These are phyloP conservation scores for Peromyscus attwateri DNA, from an alignment of 2,797 vertebrate species.

Conservation along the genomic window DNA sequence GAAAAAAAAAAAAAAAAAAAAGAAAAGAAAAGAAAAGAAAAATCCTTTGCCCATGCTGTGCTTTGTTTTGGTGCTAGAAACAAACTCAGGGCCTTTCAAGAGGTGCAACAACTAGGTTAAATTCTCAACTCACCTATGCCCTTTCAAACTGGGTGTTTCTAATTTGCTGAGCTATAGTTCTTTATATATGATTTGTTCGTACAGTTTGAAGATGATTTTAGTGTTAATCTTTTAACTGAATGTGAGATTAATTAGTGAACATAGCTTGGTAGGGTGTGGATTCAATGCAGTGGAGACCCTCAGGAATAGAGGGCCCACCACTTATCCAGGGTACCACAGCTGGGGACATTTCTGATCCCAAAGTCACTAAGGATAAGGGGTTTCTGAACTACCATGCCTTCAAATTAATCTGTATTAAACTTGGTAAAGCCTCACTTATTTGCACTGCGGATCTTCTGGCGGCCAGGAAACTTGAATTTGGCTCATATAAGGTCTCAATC, in stretches of 20 bases:
- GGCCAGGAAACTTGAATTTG: conserved; percentile 97
- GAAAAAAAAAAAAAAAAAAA: too few relatives aligned
- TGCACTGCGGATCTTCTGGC: conserved; percentile 97
- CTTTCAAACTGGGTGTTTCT: neutral
- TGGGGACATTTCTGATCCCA: conserved; percentile 92
- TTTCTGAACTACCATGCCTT: conserved; percentile 94
- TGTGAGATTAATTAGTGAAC: neutral
- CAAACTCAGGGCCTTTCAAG: neutral
- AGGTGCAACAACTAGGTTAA: neutral
- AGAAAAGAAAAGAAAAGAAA: neutral
- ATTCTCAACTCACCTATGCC: neutral
- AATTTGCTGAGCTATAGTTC: neutral
- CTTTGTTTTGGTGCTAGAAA: neutral
- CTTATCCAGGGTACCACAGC: conserved; percentile 86
- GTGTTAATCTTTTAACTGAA: neutral
- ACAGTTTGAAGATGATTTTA: neutral
- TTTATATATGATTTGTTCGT: neutral
- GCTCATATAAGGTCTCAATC: conserved; percentile 94
- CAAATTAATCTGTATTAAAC: conserved; percentile 93
- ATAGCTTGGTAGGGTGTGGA: conserved; percentile 21
- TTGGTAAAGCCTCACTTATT: conserved; percentile 98
- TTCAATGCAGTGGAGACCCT: neutral
- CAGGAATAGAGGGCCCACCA: conserved; percentile 88
- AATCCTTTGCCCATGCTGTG: neutral
- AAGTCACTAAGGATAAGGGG: conserved; percentile 88